phyloP scores from a whole-genome alignment of 2,888 invertebrate species.

The Diaprepes abbreviatus region DNA sequence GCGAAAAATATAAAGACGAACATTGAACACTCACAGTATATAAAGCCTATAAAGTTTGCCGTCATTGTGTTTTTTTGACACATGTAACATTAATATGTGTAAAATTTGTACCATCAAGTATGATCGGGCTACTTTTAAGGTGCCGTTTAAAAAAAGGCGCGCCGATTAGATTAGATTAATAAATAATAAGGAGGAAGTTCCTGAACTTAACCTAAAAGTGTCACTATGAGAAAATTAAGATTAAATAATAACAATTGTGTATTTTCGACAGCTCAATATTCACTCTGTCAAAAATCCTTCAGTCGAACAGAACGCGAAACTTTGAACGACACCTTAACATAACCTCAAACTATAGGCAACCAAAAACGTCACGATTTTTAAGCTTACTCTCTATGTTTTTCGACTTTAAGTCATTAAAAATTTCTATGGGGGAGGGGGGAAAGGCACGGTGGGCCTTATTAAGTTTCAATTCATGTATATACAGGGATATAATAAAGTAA shows the following conservation, averaged over 20 bases:
- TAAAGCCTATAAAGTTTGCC: slow-evolving; percentile 9
- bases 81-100: slow-evolving; percentile 27
- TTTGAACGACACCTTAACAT: background rate
- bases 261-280: too few species aligned
- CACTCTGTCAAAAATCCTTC: too few species aligned
- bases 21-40: slow-evolving; percentile 5
- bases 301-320: background rate
- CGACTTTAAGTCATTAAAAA: background rate
- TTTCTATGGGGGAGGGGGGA: background rate
- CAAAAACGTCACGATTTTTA: slow-evolving; percentile 5
- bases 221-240: too few species aligned
- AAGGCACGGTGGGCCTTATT: too few species aligned
- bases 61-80: slow-evolving; percentile 16
- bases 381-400: background rate
- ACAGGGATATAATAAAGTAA: background rate
- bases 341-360: background rate
- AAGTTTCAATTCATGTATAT: background rate
- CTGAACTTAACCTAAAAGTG: too few species aligned
- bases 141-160: background rate
- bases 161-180: background rate
- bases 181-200: background rate
- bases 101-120: slow-evolving; percentile 22
- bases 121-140: background rate
- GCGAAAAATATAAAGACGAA: background rate
- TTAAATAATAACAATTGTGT: too few species aligned